Conservation (phyloP, 2,113 vertebrate genomes). For the Paradisaea rubra region DNA sequence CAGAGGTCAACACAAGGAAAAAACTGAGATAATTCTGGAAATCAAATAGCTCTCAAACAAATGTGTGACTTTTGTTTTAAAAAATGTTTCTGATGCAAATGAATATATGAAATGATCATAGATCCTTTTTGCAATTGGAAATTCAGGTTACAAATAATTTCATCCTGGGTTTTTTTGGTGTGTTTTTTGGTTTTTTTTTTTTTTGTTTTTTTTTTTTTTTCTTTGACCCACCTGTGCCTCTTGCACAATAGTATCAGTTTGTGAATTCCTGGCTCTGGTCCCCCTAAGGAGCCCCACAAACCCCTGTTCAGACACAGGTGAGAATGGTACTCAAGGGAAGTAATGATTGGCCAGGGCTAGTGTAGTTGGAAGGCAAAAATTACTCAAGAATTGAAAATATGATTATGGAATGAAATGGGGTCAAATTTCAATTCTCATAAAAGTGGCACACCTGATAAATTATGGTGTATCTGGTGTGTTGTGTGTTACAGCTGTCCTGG, state of each 20-base stretch:
- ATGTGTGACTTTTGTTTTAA: background rate
- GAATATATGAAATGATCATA: background rate
- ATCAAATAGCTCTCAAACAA: background rate
- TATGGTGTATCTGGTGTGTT: rapidly evolving
- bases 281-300: background rate
- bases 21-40: background rate
- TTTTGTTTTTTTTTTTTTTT: background rate
- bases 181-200: background rate
- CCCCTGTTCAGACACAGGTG: background rate
- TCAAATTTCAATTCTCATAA: background rate
- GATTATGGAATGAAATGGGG: background rate
- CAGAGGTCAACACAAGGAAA: rapidly evolving
- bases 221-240: background rate
- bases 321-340: background rate
- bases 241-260: background rate
- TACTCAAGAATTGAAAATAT: background rate
- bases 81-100: background rate
- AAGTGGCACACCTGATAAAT: background rate
- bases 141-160: background rate
- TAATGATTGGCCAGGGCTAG: background rate
- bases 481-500: background rate
- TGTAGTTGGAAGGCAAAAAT: background rate
- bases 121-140: background rate
- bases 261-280: background rate
- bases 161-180: rapidly evolving